Evolutionary conservation across 2,888 invertebrate species (phyloP), one percentile per base, ranked within the genome.

Genomic region (Tricholauxania praeusta): DNA sequence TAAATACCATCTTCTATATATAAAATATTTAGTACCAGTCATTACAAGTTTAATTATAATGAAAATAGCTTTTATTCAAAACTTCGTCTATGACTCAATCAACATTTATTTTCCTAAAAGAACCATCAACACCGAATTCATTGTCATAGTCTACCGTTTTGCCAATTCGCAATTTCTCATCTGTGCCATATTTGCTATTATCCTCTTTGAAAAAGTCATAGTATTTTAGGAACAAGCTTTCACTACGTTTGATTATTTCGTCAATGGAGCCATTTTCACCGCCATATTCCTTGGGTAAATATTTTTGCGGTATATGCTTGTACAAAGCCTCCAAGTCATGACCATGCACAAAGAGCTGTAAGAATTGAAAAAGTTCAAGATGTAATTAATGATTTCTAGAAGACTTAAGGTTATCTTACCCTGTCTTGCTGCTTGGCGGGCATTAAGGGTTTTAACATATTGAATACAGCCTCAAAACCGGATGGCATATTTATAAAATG

Each of bases 281-380:
- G 15, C 92, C 92, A 80, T 92, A 92, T 80, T 93, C 92, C 4
- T 83, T 87, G 2, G 93, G 92, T 48, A 93, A 83, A 71, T 91
- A 86, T 28, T 89, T 87, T 80, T 89, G 88, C 0, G 92, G 91
- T 28, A 93, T 86, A 74, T 88, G 79, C 75, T 90, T 86, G 79
- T 90, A 90, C 73, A 93, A 83, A 48, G 89, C 89, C 2, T 91
- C 89, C 75, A 89, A 87, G 77, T 89, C 79, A 78, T 88, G 89
- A 71, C 89, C 90, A 76, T 91, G 90, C 39, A 91, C 87, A 82
- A 86, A 88, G 52, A 91, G 77, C 91, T 91, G 82, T 52, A 55
- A 72, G 28, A 28, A 4, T 28, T 28, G 0, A 32, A 49, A 39
- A 7, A 39, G 39, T 39, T 8, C 48, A 49, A 60, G 7, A 10